These are phyloP conservation scores for Cryptoprocta ferox DNA, from an alignment of 2,797 vertebrate species.

Conservation along the genomic window DNA sequence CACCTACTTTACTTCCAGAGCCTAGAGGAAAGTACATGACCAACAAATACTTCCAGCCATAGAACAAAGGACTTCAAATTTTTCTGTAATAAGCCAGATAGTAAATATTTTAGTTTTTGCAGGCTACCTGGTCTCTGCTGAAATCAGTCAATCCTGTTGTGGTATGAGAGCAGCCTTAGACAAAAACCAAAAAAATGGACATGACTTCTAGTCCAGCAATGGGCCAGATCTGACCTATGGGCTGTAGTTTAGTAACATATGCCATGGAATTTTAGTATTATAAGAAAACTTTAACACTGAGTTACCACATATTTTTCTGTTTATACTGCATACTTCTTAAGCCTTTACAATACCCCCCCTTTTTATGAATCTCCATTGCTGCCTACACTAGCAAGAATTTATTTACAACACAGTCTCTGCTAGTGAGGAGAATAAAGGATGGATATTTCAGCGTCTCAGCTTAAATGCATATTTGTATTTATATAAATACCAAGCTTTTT, in stretches of 20 bases:
- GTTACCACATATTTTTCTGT: background rate
- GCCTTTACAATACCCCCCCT: background rate
- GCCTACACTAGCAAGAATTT: background rate
- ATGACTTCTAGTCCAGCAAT: background rate
- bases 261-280: background rate
- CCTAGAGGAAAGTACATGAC: background rate
- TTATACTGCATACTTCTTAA: background rate
- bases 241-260: background rate
- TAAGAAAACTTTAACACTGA: background rate
- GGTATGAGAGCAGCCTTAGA: background rate
- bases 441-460: conserved; percentile 26
- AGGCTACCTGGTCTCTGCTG: background rate
- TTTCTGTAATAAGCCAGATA: background rate
- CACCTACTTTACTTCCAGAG: background rate
- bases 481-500: conserved; percentile 22
- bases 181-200: background rate
- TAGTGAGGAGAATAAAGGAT: background rate
- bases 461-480: background rate
- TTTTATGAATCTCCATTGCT: background rate
- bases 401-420: background rate
- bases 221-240: background rate
- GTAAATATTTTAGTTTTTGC: background rate
- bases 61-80: background rate
- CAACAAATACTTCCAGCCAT: background rate
- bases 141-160: background rate